Evolutionary conservation across 2,113 vertebrate genomes (phyloP).

Genomic region (Pseudolaguvia tuberculata): DNA sequence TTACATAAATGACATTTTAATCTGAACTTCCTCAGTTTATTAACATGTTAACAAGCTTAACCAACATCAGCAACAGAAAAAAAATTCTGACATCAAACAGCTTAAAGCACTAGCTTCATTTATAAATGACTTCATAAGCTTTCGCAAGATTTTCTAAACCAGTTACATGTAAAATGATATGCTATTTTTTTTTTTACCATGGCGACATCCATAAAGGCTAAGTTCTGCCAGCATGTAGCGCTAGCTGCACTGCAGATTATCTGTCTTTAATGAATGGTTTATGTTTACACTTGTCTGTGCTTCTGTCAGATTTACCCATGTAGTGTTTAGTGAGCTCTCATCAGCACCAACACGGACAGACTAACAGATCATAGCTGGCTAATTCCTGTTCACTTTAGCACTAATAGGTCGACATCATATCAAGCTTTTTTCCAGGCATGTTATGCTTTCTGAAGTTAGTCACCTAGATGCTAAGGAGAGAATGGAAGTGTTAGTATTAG

Average conservation of each 20-base stretch:
- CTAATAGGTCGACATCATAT: slow-evolving; percentile 58
- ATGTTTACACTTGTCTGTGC: slow-evolving; percentile 51
- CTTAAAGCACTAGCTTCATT: background rate
- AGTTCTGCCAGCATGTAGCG: slow-evolving; percentile 20
- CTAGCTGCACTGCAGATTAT: slow-evolving; percentile 56
- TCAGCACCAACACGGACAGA: slow-evolving; percentile 44
- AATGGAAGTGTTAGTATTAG: slow-evolving; percentile 37
- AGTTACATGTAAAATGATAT: slow-evolving; percentile 43
- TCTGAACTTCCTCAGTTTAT: background rate
- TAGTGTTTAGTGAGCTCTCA: slow-evolving; percentile 34
- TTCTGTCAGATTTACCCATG: slow-evolving; percentile 48
- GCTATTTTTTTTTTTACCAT: slow-evolving; percentile 33
- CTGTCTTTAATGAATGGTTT: slow-evolving; percentile 62
- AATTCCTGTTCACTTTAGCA: slow-evolving; percentile 53
- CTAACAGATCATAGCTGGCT: slow-evolving; percentile 61
- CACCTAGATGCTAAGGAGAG: slow-evolving; percentile 45
- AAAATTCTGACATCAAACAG: background rate
- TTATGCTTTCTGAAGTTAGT: slow-evolving; percentile 44
- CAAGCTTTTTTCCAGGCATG: slow-evolving; percentile 58
- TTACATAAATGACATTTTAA: background rate
- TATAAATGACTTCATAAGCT: slow-evolving; percentile 4
- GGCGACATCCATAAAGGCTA: slow-evolving; percentile 25
- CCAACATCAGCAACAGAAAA: slow-evolving; percentile 5
- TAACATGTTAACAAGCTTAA: slow-evolving; percentile 15
- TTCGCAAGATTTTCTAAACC: slow-evolving; percentile 17